Evolutionary conservation across 1,140 invertebrate genomes (phyloP).

Genomic region (Aphaenogaster ashmeadi): DNA sequence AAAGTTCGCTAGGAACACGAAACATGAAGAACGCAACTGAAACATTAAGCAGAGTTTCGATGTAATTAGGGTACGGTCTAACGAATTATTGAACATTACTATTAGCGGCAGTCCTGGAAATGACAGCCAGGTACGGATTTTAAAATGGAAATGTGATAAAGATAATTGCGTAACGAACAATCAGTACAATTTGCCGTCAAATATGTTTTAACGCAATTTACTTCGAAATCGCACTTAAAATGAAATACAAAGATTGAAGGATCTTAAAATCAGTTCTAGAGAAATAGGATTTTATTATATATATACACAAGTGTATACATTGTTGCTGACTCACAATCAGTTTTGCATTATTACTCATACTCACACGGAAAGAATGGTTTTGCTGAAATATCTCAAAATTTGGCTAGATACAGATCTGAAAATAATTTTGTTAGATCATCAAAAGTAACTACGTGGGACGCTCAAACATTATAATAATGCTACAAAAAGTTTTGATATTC

Average conservation of each 20-base stretch:
- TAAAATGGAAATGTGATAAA: conserved; percentile 35
- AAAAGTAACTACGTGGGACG: too few species aligned
- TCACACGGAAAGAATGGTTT: too few species aligned
- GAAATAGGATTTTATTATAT: background rate
- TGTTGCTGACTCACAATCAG: conserved; percentile 10
- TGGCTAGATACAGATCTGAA: too few species aligned
- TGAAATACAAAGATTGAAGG: background rate
- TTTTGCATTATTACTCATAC: conserved; percentile 20
- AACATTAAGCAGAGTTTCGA: conserved; percentile 41
- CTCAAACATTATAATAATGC: too few species aligned
- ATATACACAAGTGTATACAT: background rate
- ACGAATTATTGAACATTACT: conserved; percentile 37
- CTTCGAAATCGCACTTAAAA: background rate
- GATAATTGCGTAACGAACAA: conserved; percentile 17
- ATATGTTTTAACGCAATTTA: conserved; percentile 27
- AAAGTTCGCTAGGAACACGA: conserved; percentile 15
- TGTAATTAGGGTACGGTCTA: conserved; percentile 11
- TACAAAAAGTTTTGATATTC: too few species aligned
- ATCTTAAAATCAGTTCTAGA: background rate
- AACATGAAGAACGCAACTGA: conserved; percentile 14
- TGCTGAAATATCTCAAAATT: too few species aligned
- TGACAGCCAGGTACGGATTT: background rate
- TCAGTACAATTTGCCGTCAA: conserved; percentile 1
- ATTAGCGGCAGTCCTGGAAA: conserved; percentile 5
- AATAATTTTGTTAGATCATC: too few species aligned